These are phyloP conservation scores for Eospalax fontanierii DNA, from an alignment of 2,797 vertebrate species.

Conservation along the genomic window DNA sequence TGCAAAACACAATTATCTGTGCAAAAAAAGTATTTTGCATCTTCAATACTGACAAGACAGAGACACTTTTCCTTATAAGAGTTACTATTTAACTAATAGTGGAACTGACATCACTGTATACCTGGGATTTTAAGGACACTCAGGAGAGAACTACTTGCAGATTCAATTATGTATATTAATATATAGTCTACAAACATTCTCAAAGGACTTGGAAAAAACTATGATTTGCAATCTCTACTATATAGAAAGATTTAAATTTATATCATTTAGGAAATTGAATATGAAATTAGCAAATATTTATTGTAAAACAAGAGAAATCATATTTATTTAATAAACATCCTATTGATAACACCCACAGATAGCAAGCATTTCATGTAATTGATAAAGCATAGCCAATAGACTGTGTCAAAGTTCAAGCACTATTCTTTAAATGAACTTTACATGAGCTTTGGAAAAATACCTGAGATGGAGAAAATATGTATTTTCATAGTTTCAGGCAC, in stretches of 20 bases:
- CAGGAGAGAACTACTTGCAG: neutral
- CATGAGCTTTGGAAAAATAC: conserved; percentile 71
- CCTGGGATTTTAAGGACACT: conserved; percentile 8
- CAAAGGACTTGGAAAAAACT: neutral
- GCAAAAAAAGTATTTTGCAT: neutral
- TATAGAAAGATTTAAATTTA: conserved; percentile 7
- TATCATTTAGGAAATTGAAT: neutral
- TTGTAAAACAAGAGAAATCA: conserved; percentile 23
- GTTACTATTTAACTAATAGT: conserved; percentile 24
- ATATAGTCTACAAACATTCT: neutral
- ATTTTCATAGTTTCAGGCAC: conserved; percentile 60
- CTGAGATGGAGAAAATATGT: conserved; percentile 54
- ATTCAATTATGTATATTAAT: conserved; percentile 27
- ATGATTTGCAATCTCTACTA: conserved; percentile 31
- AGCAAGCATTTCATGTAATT: conserved; percentile 60
- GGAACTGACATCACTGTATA: neutral
- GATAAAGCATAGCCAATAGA: conserved; percentile 41
- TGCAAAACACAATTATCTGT: neutral
- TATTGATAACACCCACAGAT: conserved; percentile 21
- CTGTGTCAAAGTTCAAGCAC: conserved; percentile 42
- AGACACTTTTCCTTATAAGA: conserved; percentile 17
- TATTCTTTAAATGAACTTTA: conserved; percentile 78
- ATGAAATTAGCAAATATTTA: neutral
- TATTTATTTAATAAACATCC: conserved; percentile 62
- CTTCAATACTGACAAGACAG: neutral